Percentiles rank a stretch among this genome's conserved stretches.
Conservation (phyloP, 2,113 vertebrate genomes). For the Elachura formosa region DNA sequence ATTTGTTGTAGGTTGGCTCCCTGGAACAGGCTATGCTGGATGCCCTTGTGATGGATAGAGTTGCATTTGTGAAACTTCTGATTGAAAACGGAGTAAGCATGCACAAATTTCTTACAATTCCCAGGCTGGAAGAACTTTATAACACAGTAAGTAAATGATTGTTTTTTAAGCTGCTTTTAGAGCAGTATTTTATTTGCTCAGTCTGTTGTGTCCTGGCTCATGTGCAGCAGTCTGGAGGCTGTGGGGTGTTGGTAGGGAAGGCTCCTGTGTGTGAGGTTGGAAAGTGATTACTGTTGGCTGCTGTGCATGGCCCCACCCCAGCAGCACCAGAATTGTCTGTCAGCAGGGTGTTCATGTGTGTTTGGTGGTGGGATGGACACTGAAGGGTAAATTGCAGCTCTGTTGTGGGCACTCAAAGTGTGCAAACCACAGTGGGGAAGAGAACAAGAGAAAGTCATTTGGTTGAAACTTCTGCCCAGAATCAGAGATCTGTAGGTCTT, state of each 20-base stretch:
- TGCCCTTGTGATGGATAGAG: constrained; percentile 97
- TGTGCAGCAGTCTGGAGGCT: not conserved
- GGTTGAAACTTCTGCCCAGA: not conserved
- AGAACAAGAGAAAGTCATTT: not conserved
- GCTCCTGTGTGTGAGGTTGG: not conserved
- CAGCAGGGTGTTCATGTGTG: not conserved
- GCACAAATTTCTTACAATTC: constrained; percentile 98
- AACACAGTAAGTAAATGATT: constrained; percentile 84
- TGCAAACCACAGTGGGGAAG: not conserved
- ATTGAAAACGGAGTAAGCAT: constrained; percentile 99
- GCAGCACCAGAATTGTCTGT: not conserved
- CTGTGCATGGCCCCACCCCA: not conserved
- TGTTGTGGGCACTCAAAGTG: not conserved
- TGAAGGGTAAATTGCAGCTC: not conserved
- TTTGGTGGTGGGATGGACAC: not conserved
- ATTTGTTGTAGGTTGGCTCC: constrained; percentile 85
- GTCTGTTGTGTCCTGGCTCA: accelerated
- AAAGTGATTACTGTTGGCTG: not conserved
- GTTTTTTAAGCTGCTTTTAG: not conserved
- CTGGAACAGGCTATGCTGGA: constrained; percentile 98
- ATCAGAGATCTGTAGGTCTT: not conserved
- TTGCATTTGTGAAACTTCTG: constrained; percentile 96
- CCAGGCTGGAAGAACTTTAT: constrained; percentile 94
- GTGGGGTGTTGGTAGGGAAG: not conserved
- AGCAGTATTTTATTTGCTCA: not conserved